These are phyloP conservation scores for Shinisaurus crocodilurus DNA, from an alignment of 2,113 vertebrate species.

Conservation along the genomic window DNA sequence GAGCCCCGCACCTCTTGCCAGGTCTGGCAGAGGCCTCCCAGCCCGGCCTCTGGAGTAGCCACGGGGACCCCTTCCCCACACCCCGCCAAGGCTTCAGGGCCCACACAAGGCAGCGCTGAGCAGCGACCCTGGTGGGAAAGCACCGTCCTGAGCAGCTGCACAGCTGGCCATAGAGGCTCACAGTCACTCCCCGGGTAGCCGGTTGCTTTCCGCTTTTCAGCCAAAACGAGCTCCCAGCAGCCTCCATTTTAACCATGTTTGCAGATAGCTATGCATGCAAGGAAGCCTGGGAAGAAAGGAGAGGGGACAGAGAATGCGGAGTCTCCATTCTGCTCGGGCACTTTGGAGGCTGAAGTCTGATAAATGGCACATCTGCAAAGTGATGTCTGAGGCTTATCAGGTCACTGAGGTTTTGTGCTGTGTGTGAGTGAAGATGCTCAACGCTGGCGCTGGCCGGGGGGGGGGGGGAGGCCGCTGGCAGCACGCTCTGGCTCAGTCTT, in stretches of 20 bases:
- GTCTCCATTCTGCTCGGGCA: neutral
- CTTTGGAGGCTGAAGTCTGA: constrained; percentile 5
- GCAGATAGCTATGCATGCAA: constrained; percentile 23
- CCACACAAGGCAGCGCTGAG: too few species aligned
- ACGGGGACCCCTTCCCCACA: too few species aligned
- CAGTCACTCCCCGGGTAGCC: constrained; percentile 36
- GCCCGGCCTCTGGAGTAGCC: too few species aligned
- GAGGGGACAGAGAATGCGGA: neutral
- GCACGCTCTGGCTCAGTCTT: neutral
- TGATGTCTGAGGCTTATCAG: constrained; percentile 55
- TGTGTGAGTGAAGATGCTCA: neutral
- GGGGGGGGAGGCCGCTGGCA: neutral
- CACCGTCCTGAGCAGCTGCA: too few species aligned
- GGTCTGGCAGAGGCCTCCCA: too few species aligned
- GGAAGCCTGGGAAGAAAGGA: neutral
- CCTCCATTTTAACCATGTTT: constrained; percentile 17
- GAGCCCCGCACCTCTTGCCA: too few species aligned
- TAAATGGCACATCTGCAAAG: constrained; percentile 39
- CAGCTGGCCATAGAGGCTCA: constrained; percentile 25
- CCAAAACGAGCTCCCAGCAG: constrained; percentile 18
- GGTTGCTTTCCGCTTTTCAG: constrained; percentile 21
- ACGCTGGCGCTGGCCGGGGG: neutral
- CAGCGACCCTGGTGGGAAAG: too few species aligned
- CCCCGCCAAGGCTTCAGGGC: too few species aligned
- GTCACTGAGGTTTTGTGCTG: neutral